Evolutionary conservation across 2,888 invertebrate species (phyloP).

Genomic region (Acleris holmiana): DNA sequence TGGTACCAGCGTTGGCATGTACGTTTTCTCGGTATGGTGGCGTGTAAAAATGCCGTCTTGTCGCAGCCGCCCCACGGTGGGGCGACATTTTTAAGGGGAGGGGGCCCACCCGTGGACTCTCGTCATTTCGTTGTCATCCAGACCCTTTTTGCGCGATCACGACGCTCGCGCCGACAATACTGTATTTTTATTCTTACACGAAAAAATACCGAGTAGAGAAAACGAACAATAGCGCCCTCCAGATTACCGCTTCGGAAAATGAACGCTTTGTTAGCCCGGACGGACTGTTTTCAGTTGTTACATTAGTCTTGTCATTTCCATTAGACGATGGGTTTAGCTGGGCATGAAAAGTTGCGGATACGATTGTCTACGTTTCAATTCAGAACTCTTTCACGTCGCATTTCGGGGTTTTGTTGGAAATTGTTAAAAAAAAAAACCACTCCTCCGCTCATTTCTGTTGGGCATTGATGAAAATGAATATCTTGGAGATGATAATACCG

Average conservation of each 20-base stretch:
- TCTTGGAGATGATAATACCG: background rate
- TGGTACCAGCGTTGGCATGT: slow-evolving; percentile 52
- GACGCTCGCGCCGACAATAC: slow-evolving; percentile 80
- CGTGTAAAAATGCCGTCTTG: slow-evolving; percentile 82
- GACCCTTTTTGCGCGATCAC: slow-evolving; percentile 78
- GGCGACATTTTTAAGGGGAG: slow-evolving; percentile 73
- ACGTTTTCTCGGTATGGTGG: slow-evolving; percentile 62
- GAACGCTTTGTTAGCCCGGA: slow-evolving; percentile 80
- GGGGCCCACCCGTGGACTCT: slow-evolving; percentile 72
- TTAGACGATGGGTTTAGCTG: slow-evolving; percentile 61
- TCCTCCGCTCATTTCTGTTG: slow-evolving; percentile 3
- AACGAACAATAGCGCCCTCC: slow-evolving; percentile 82
- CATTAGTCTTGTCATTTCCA: slow-evolving; percentile 79
- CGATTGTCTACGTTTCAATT: slow-evolving; percentile 61
- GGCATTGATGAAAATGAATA: slow-evolving; percentile 22
- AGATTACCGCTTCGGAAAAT: slow-evolving; percentile 83
- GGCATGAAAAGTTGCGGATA: slow-evolving; percentile 66
- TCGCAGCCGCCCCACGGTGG: slow-evolving; percentile 75
- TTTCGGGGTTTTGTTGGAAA: slow-evolving; percentile 35
- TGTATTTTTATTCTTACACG: slow-evolving; percentile 80
- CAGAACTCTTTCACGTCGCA: slow-evolving; percentile 45
- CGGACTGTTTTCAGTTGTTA: slow-evolving; percentile 78
- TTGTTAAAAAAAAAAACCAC: slow-evolving; percentile 15
- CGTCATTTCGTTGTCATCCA: slow-evolving; percentile 83
- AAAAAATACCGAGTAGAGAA: slow-evolving; percentile 69